A percentile compares a stretch with the other conserved stretches of the same genome.
These are phyloP conservation scores for Grallaria varia DNA, from an alignment of 2,113 vertebrate species.

Conservation along the genomic window DNA sequence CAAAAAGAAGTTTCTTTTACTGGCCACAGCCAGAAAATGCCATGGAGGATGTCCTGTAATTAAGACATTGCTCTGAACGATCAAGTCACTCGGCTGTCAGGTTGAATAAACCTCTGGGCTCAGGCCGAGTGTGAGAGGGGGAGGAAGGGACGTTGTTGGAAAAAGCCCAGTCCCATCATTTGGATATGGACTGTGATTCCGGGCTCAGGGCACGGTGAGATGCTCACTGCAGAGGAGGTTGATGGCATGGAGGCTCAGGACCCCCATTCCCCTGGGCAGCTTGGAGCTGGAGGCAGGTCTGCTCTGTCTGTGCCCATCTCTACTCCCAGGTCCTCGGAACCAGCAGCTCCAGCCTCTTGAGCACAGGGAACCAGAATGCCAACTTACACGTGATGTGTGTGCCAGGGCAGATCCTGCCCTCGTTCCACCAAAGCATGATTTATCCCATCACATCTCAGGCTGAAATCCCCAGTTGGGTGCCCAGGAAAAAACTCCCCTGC, in stretches of 20 bases:
- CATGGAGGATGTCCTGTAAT: slow-evolving; percentile 49
- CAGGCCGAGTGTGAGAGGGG: not conserved
- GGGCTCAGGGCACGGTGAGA: accelerated
- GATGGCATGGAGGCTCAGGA: not conserved
- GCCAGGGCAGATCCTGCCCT: not conserved
- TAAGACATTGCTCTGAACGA: slow-evolving; percentile 12
- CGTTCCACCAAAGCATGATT: accelerated
- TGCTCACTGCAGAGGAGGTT: not conserved
- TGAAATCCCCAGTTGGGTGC: not conserved
- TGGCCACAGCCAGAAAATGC: accelerated
- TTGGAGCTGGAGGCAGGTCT: not conserved
- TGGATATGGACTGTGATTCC: not conserved
- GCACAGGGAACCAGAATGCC: accelerated
- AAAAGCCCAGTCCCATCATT: not conserved
- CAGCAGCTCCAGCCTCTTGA: not conserved
- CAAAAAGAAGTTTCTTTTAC: slow-evolving; percentile 37
- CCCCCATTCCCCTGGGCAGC: accelerated
- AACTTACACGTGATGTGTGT: not conserved
- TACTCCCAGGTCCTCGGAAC: not conserved
- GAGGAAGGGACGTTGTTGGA: not conserved
- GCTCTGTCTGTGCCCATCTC: not conserved
- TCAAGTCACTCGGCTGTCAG: slow-evolving; percentile 54
- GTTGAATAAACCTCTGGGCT: slow-evolving; percentile 37
- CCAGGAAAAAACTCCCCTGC: not conserved
- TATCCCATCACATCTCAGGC: not conserved